Conservation (phyloP, 1,140 invertebrate genomes). For the Cyrtorhinus lividipennis region DNA sequence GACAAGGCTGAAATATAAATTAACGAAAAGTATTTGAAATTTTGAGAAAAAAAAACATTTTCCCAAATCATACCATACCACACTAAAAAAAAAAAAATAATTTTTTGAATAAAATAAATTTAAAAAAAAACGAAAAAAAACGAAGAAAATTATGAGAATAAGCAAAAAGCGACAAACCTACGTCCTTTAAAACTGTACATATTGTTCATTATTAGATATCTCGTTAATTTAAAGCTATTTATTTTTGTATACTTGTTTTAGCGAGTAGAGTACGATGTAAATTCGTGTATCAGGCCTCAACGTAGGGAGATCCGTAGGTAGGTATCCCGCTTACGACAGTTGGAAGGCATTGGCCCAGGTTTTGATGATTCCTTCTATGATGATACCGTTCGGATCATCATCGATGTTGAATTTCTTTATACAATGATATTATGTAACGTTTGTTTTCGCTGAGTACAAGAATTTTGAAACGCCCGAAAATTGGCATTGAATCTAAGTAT, state of each 20-base stretch:
- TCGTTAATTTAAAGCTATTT: slow-evolving; percentile 3
- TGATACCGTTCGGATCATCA: background rate
- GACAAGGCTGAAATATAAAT: slow-evolving; percentile 24
- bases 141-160: background rate
- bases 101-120: background rate
- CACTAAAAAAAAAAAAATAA: background rate
- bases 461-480: no score
- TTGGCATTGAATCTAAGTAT: no score
- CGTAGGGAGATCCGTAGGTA: no score
- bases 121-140: no score
- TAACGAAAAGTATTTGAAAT: background rate
- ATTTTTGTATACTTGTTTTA: slow-evolving; percentile 7
- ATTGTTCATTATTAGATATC: background rate
- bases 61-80: background rate
- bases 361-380: background rate
- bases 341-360: background rate
- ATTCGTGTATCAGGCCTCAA: background rate
- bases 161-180: background rate
- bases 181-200: slow-evolving; percentile 3
- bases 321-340: background rate
- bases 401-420: background rate
- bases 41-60: background rate
- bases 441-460: no score
- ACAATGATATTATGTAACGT: no score
- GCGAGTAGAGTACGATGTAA: background rate